Percentiles rank a stretch among this genome's conserved stretches.
Conservation (phyloP, 2,113 vertebrate genomes). For the Anser cygnoides region DNA sequence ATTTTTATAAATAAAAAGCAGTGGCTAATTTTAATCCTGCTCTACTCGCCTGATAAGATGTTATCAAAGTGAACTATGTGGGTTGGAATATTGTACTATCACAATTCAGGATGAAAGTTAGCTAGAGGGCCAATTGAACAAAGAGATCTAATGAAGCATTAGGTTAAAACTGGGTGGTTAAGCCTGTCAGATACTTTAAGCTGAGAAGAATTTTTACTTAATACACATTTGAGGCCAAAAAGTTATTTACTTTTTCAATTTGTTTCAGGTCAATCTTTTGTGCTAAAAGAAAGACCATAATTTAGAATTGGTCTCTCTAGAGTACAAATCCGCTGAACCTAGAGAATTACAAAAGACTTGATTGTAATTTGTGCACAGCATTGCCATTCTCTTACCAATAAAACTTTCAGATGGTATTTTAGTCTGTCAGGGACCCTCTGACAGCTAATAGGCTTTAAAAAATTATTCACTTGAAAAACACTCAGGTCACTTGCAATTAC, state of each 20-base stretch:
- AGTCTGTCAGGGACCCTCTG: slow-evolving; percentile 76
- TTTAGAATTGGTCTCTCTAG: slow-evolving; percentile 70
- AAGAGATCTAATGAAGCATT: slow-evolving; percentile 83
- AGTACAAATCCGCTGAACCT: slow-evolving; percentile 77
- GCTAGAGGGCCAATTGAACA: slow-evolving; percentile 81
- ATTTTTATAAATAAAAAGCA: slow-evolving; percentile 69
- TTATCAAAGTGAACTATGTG: slow-evolving; percentile 66
- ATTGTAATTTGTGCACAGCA: slow-evolving; percentile 78
- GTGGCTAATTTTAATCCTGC: slow-evolving; percentile 66
- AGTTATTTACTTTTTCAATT: slow-evolving; percentile 83
- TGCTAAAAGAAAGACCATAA: slow-evolving; percentile 79
- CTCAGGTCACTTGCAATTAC: slow-evolving; percentile 81
- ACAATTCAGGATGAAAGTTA: slow-evolving; percentile 78
- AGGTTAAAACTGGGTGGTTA: slow-evolving; percentile 81
- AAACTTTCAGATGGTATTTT: slow-evolving; percentile 80
- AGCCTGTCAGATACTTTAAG: slow-evolving; percentile 82
- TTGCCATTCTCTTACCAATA: slow-evolving; percentile 77
- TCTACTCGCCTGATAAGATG: slow-evolving; percentile 57
- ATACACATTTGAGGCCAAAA: slow-evolving; percentile 73
- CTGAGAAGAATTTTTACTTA: slow-evolving; percentile 76
- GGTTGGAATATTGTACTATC: slow-evolving; percentile 71
- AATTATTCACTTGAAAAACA: slow-evolving; percentile 82
- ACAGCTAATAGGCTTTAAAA: slow-evolving; percentile 81
- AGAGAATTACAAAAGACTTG: slow-evolving; percentile 81
- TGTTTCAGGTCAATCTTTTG: slow-evolving; percentile 80